These are phyloP conservation scores for Hipposideros armiger DNA, from an alignment of 2,113 vertebrate species.

Conservation along the genomic window DNA sequence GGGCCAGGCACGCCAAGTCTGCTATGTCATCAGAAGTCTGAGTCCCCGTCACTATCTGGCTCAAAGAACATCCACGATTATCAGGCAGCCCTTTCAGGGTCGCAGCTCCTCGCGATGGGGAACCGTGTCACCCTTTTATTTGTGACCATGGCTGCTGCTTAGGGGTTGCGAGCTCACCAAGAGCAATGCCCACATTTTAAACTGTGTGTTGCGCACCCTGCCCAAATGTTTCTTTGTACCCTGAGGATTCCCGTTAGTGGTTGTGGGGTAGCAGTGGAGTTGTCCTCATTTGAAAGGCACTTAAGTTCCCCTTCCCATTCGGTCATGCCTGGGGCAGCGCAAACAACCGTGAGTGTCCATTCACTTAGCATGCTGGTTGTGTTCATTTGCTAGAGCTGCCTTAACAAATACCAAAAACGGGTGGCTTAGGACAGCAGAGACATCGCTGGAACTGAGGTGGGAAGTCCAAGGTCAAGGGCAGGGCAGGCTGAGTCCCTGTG, in stretches of 20 bases:
- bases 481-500: background rate
- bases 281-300: background rate
- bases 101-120: background rate
- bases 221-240: background rate
- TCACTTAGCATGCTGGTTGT: background rate
- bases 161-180: background rate
- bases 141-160: background rate
- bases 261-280: background rate
- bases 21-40: background rate
- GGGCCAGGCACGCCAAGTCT: background rate
- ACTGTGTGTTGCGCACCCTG: background rate
- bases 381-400: background rate
- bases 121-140: background rate
- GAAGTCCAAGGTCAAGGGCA: background rate
- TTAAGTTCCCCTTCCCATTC: background rate
- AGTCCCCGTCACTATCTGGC: background rate
- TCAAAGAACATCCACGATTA: fast-evolving
- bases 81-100: background rate
- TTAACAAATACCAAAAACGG: background rate
- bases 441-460: too few relatives aligned
- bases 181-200: background rate
- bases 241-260: background rate
- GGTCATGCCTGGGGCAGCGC: background rate
- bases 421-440: background rate
- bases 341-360: background rate